phyloP scores from a whole-genome alignment of 1,140 invertebrate genomes.

The Scylla paramamosain region DNA sequence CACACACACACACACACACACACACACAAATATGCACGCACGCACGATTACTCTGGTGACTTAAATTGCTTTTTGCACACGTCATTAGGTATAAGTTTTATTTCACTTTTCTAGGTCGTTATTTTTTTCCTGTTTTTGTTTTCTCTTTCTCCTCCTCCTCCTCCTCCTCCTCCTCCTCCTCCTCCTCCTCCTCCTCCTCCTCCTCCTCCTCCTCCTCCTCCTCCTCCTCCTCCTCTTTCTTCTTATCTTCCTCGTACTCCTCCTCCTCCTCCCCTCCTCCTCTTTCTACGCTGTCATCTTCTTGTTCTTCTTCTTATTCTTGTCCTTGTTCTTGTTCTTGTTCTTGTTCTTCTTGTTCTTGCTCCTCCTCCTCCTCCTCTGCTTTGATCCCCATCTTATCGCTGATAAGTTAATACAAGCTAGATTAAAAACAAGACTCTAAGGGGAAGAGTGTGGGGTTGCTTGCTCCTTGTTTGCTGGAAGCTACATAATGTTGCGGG shows the following conservation, averaged over 20 bases:
- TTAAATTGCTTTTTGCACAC: too few relatives aligned
- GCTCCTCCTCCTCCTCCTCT: not conserved
- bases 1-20: constrained; percentile 17
- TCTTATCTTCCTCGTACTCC: not conserved
- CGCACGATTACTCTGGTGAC: not conserved
- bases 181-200: not conserved
- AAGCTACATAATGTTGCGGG: too few relatives aligned
- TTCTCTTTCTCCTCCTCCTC: not conserved
- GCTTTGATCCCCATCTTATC: too few relatives aligned
- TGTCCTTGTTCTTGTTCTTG: too few relatives aligned
- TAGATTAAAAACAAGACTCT: too few relatives aligned
- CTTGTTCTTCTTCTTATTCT: too few relatives aligned
- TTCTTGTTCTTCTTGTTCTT: not conserved
- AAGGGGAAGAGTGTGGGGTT: too few relatives aligned
- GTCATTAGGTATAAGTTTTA: too few relatives aligned
- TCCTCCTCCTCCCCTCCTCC: too few relatives aligned
- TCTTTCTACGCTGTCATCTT: not conserved
- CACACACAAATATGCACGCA: not conserved
- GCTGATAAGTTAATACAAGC: too few relatives aligned
- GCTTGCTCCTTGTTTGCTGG: too few relatives aligned
- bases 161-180: not conserved
- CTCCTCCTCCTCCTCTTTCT: not conserved
- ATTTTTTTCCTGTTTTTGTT: not conserved
- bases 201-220: too few relatives aligned
- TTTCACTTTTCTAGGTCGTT: not conserved